These are phyloP conservation scores for Pammene aurita DNA, from an alignment of 2,888 invertebrate genomes.

Conservation along the genomic window DNA sequence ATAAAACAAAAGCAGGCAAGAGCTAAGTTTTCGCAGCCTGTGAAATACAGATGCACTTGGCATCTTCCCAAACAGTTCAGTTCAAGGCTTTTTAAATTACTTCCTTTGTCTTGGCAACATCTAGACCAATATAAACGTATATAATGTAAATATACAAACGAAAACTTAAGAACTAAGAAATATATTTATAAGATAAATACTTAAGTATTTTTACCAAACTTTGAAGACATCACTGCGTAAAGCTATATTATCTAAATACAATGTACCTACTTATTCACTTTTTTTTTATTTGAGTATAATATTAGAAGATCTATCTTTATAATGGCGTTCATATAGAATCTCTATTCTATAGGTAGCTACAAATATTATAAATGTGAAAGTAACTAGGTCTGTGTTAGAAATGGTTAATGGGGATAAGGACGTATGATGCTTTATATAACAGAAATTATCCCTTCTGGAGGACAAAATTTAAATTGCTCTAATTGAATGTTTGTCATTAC, in stretches of 20 bases:
- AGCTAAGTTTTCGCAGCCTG: background rate
- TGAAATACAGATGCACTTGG: background rate
- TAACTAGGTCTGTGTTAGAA: no score
- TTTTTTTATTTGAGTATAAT: background rate
- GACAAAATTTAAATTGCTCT: no score
- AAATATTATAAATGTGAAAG: no score
- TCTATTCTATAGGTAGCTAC: no score
- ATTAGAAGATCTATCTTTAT: background rate
- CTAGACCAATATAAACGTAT: background rate
- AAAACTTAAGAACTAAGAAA: conserved; percentile 3
- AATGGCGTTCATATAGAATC: no score
- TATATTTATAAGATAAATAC: no score
- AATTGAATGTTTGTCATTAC: no score
- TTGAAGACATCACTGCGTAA: no score
- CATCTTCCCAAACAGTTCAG: conserved; percentile 11
- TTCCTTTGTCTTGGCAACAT: background rate
- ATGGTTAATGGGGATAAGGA: no score
- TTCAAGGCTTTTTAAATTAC: background rate
- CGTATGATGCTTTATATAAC: no score
- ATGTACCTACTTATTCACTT: no score
- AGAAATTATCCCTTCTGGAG: no score
- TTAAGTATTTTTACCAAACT: background rate
- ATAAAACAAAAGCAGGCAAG: background rate
- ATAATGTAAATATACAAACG: conserved; percentile 1
- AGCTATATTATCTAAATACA: background rate